Evolutionary conservation across 2,113 vertebrate genomes (phyloP).

Genomic region (Ammospiza caudacuta): DNA sequence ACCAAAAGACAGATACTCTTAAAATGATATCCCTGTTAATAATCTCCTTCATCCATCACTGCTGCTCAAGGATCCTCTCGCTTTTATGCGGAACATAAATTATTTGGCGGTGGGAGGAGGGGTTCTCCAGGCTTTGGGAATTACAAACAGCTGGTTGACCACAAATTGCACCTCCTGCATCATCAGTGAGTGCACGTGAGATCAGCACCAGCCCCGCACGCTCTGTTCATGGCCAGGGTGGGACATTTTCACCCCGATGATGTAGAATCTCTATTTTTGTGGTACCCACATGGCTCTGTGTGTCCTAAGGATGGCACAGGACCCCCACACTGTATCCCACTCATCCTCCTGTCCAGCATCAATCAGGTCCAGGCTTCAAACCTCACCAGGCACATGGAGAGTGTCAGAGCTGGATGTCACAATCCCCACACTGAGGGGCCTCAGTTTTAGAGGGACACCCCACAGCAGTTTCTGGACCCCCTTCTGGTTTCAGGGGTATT

Average conservation of each 20-base stretch:
- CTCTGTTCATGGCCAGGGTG: fast-evolving
- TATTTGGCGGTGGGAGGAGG: not conserved
- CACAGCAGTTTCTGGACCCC: not conserved
- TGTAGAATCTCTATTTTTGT: not conserved
- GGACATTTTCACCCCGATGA: not conserved
- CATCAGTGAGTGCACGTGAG: fast-evolving
- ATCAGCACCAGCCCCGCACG: not conserved
- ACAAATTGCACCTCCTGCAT: conserved; percentile 15
- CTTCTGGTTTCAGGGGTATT: not conserved
- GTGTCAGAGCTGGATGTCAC: not conserved
- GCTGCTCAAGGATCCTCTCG: conserved; percentile 40
- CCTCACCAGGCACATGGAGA: not conserved
- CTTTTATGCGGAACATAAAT: conserved; percentile 39
- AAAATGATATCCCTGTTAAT: conserved; percentile 55
- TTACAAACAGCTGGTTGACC: conserved; percentile 49
- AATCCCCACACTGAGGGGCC: fast-evolving
- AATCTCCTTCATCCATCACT: conserved; percentile 63
- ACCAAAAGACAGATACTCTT: conserved; percentile 42
- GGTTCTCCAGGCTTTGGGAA: not conserved
- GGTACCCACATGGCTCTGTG: fast-evolving
- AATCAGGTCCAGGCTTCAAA: not conserved
- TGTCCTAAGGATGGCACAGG: not conserved
- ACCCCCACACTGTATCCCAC: fast-evolving
- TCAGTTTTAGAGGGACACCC: not conserved
- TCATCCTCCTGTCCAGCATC: not conserved